A percentile compares a stretch with the other conserved stretches of the same genome.
Conservation (phyloP, 2,797 vertebrate genomes). For the Pelochelys cantorii region DNA sequence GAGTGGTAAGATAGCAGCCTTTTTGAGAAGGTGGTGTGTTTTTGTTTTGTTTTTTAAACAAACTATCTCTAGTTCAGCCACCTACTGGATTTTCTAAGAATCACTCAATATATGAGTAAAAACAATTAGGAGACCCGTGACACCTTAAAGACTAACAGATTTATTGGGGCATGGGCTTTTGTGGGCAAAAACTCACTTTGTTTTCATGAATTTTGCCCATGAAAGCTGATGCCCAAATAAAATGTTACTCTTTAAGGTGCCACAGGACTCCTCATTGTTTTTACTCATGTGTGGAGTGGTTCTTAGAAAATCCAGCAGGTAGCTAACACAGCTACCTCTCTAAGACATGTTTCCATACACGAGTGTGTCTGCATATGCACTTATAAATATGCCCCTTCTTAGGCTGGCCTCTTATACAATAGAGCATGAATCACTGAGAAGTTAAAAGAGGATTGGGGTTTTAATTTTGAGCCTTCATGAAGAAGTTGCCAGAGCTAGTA, state of each 20-base stretch:
- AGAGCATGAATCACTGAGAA: neutral
- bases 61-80: neutral
- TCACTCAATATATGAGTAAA: neutral
- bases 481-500: neutral
- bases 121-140: too few relatives aligned
- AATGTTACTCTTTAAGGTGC: too few relatives aligned
- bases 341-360: neutral
- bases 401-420: neutral
- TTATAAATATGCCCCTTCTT: neutral
- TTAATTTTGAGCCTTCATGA: fast-evolving
- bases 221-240: too few relatives aligned
- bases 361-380: neutral
- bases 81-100: neutral
- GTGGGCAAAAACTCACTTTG: too few relatives aligned
- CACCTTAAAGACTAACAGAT: too few relatives aligned
- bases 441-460: neutral
- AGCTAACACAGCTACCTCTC: too few relatives aligned
- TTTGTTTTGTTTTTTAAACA: fast-evolving
- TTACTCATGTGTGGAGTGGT: too few relatives aligned
- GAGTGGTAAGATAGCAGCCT: neutral
- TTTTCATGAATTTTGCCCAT: too few relatives aligned
- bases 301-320: too few relatives aligned
- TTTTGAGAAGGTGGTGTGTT: neutral
- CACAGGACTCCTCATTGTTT: too few relatives aligned
- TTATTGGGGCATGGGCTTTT: too few relatives aligned